Evolutionary conservation across 1,140 invertebrate species (phyloP), one percentile per base, ranked within the genome.

Genomic region (Leucophenga varia): DNA sequence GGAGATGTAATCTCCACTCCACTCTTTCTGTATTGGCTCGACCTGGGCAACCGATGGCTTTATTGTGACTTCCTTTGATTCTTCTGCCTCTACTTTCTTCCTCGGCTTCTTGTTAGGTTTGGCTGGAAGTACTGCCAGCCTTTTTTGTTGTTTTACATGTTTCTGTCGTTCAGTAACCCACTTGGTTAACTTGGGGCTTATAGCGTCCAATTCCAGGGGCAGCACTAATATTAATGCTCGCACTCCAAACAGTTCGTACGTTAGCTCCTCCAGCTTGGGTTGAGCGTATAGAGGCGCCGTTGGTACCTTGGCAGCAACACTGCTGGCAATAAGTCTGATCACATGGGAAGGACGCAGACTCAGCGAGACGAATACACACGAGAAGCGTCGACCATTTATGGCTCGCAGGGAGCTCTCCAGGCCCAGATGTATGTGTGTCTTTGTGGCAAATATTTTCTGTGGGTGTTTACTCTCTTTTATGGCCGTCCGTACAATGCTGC

Each of bases 221-320:
- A 70, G 32, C 1, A 47, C 56, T 17, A 70, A 19, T 1, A 43
- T 42, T 1, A 70, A 16, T 1, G 65, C 47, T 9, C 38, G 35
- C 2, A 70, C 40, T 12, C 65, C 65, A 22, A 70, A 65, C 7
- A 69, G 21, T 6, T 55, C 40, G 3, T 53, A 10, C 1, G 65
- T 70, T 9, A 70, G 18, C 2, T 70, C 57, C 35, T 70, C 65
- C 22, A 70, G 36, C 14, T 60, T 59, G 10, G 61, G 56, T 18
- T 70, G 65, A 0, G 65, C 65, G 37, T 58, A 70, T 16, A 70
- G 40, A 3, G 56, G 56, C 2, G 57, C 61, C 0, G 49, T 63
- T 25, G 59, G 51, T 14, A 45, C n/a, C 18, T 70, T 61, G 3
- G 41, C 40, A 5, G 46, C 57, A 16, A 57, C 65, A 41, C 59